Evolutionary conservation across 2,797 vertebrate genomes (phyloP).

Genomic region (Dermochelys coriacea): DNA sequence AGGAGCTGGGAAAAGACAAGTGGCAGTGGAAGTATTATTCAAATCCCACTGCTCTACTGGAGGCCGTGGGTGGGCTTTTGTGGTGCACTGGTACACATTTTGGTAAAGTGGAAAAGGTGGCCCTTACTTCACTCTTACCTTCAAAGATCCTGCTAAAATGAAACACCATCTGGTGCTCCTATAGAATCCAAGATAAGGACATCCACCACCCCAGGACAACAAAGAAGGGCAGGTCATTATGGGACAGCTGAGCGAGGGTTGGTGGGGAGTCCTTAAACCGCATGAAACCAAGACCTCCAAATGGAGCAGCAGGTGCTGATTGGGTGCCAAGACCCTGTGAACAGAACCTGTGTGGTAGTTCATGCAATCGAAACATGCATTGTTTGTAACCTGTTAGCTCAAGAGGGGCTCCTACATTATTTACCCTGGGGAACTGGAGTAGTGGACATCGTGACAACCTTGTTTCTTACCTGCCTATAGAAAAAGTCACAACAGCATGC

Average conservation of each 20-base stretch:
- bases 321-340: not conserved
- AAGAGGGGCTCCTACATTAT: not conserved
- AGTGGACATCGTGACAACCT: not conserved
- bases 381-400: not conserved
- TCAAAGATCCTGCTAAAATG: not conserved
- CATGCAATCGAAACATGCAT: not conserved
- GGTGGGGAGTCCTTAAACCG: not conserved
- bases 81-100: not conserved
- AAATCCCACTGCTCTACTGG: not conserved
- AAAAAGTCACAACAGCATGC: not conserved
- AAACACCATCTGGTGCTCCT: not conserved
- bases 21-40: not conserved
- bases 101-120: not conserved
- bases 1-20: not conserved
- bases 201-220: not conserved
- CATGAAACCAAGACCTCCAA: not conserved
- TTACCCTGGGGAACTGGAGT: too few species aligned
- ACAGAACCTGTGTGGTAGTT: not conserved
- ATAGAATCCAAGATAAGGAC: not conserved
- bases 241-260: not conserved
- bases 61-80: not conserved
- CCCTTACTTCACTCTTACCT: not conserved
- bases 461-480: not conserved
- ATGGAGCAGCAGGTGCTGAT: not conserved
- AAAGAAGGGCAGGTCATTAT: not conserved